Evolutionary conservation across 2,888 invertebrate genomes (phyloP), one percentile per base, ranked within the genome.

Genomic region (Pardosa pseudoannulata): DNA sequence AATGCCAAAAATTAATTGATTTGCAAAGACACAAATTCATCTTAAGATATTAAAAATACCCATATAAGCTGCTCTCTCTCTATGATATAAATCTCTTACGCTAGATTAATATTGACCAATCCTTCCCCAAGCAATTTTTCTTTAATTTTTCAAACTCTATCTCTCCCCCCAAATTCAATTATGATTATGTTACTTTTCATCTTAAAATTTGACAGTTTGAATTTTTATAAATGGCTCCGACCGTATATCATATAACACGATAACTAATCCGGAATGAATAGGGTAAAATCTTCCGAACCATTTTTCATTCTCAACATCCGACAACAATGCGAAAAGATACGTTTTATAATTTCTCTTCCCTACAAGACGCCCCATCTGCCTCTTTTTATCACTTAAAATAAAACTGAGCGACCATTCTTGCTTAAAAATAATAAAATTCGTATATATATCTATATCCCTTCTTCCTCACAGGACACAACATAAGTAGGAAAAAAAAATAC

Each of bases 381-480:
- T n/a, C 39, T 56, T 56, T 56, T 56, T 56, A 56, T 56, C 56
- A 56, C 56, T 56, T 56, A 56, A 56, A 56, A 56, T 56, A 56
- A 56, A 56, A 56, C 56, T 56, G 56, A 23, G 56, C 19, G 56
- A 56, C 56, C 56, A 46, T 56, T 56, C 56, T 56, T 56, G 56
- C 41, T 23, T 65, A 56, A 70, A 71, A 75, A 82, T 75, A 82
- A 82, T 75, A 82, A 82, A 75, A 82, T 50, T 79, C 23, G 41
- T 46, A 71, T 36, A 68, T 13, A 73, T 46, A 73, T 72, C 31
- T 79, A 71, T 79, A 46, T 64, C 71, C 71, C 28, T 56, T 39
- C 56, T 62, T 62, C 36, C 36, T 71, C n/a, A n/a, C 36, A 78
- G 41, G 56, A 23, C 56, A 23, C 56, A 56, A 23, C 56, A 56